phyloP scores from a whole-genome alignment of 2,888 invertebrate species.

The Leptinotarsa rubiginosa region DNA sequence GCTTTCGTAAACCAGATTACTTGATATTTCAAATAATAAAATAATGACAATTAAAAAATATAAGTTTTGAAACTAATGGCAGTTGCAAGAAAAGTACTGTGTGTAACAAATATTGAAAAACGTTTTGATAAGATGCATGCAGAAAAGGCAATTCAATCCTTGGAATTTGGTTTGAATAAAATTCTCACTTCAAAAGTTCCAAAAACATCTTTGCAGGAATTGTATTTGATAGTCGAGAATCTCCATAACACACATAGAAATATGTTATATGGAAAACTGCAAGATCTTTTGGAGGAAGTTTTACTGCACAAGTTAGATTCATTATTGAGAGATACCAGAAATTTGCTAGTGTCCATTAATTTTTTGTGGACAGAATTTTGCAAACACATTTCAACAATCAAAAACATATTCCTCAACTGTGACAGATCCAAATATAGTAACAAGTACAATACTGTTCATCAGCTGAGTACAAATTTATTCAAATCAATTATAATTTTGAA shows the following conservation, averaged over 20 bases:
- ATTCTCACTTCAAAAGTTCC: constrained; percentile 39
- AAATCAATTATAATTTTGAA: constrained; percentile 90
- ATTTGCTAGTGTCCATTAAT: constrained; percentile 89
- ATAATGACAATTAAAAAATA: constrained; percentile 3
- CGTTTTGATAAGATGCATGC: constrained; percentile 17
- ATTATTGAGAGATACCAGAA: constrained; percentile 86
- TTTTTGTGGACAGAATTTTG: constrained; percentile 94
- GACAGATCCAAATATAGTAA: constrained; percentile 88
- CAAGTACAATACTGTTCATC: constrained; percentile 87
- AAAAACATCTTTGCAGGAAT: constrained; percentile 79
- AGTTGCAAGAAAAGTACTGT: constrained; percentile 29
- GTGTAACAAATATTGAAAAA: constrained; percentile 38
- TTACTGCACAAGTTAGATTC: constrained; percentile 87
- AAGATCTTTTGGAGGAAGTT: constrained; percentile 83
- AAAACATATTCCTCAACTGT: constrained; percentile 95
- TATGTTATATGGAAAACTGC: constrained; percentile 82
- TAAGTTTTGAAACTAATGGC: background rate
- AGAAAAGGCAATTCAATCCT: constrained; percentile 9
- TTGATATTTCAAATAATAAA: background rate
- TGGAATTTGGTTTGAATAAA: constrained; percentile 18
- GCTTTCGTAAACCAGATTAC: background rate
- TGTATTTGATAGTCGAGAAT: constrained; percentile 95
- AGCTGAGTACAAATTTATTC: constrained; percentile 93
- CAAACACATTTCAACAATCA: constrained; percentile 95
- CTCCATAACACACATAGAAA: constrained; percentile 71